Evolutionary conservation across 2,113 vertebrate genomes (phyloP).

Genomic region (Reinhardtius hippoglossoides): DNA sequence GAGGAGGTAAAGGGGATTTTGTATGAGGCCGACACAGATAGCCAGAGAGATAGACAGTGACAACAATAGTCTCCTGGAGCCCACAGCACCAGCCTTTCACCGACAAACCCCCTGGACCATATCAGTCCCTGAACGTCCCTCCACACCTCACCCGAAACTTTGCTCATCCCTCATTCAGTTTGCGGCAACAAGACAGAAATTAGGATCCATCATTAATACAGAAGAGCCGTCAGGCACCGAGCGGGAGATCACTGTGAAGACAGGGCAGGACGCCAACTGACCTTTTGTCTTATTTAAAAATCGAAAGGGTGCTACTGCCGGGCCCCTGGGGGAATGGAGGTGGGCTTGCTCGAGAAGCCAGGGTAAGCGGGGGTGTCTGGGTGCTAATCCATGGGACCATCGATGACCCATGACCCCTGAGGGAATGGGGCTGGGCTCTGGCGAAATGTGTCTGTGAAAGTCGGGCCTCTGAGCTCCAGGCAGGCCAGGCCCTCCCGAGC

Average conservation of each 20-base stretch:
- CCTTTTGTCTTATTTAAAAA: conserved; percentile 86
- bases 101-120: conserved; percentile 35
- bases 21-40: conserved; percentile 43
- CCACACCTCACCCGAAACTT: conserved; percentile 42
- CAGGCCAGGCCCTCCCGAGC: conserved; percentile 34
- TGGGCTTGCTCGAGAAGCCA: conserved; percentile 40
- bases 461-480: conserved; percentile 60
- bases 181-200: conserved; percentile 46
- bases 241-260: conserved; percentile 34
- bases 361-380: conserved; percentile 59
- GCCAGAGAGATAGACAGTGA: conserved; percentile 12
- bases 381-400: conserved; percentile 71
- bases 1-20: conserved; percentile 51
- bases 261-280: conserved; percentile 65
- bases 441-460: conserved; percentile 62
- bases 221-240: conserved; percentile 46
- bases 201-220: conserved; percentile 61
- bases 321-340: conserved; percentile 57
- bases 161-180: conserved; percentile 47
- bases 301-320: conserved; percentile 75
- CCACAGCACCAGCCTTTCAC: conserved; percentile 9
- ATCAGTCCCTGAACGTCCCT: conserved; percentile 24
- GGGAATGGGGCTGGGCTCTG: conserved; percentile 59
- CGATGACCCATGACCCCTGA: conserved; percentile 76
- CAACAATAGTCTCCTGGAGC: conserved; percentile 53